phyloP scores from a whole-genome alignment of 2,888 invertebrate genomes.

The Ophion obscuratus region DNA sequence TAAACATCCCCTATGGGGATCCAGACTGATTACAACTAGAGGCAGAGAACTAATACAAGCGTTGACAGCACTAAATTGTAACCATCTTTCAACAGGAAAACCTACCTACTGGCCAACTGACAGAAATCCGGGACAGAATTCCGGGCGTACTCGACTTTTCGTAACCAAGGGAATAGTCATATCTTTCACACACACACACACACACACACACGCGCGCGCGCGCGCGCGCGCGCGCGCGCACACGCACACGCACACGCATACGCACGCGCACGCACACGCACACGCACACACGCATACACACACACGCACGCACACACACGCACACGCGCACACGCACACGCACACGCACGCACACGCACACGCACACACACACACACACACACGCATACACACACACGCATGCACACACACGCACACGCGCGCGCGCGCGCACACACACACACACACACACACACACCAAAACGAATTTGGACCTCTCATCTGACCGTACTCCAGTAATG shows the following conservation, averaged over 20 bases:
- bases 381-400: conserved; percentile 69
- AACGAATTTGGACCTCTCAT: conserved; percentile 64
- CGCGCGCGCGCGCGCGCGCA: conserved; percentile 14
- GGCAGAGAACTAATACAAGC: too few relatives aligned
- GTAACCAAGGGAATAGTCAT: too few relatives aligned
- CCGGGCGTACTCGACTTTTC: too few relatives aligned
- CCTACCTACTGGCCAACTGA: too few relatives aligned
- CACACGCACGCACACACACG: too few relatives aligned
- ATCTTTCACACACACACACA: conserved; percentile 18
- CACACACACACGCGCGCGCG: conserved; percentile 28
- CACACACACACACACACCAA: conserved; percentile 16
- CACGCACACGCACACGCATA: not conserved
- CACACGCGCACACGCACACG: too few relatives aligned
- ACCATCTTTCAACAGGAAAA: too few relatives aligned
- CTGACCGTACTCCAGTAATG: conserved; percentile 32
- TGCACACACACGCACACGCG: conserved; percentile 67
- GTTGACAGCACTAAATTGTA: too few relatives aligned
- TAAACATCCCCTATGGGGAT: too few relatives aligned
- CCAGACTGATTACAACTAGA: too few relatives aligned
- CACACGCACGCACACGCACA: conserved; percentile 69
- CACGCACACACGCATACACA: too few relatives aligned
- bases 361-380: conserved; percentile 70
- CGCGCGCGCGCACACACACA: conserved; percentile 50
- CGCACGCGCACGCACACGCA: conserved; percentile 16
- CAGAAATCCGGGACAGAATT: too few relatives aligned